Conservation (phyloP, 2,797 vertebrate species). For the Sylvia borin region DNA sequence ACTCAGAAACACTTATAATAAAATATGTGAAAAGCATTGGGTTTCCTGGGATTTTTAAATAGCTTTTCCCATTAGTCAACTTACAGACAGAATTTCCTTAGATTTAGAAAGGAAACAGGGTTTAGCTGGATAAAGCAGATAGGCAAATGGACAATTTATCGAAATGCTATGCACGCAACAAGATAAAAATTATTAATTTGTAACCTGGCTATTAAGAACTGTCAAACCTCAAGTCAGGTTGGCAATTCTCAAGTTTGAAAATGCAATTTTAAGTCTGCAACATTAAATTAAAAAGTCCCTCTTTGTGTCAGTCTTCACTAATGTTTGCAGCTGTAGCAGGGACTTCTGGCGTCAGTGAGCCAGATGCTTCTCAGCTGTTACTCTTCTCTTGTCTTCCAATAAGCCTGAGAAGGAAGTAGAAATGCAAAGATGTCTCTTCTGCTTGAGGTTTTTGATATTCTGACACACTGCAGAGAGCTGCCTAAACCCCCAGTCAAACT, state of each 20-base stretch:
- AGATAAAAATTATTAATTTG: constrained; percentile 63
- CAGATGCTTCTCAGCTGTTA: neutral
- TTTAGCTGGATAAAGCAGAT: neutral
- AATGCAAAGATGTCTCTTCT: neutral
- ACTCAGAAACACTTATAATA: neutral
- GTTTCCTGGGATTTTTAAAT: neutral
- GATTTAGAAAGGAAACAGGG: neutral
- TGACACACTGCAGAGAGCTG: neutral
- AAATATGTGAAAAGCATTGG: neutral
- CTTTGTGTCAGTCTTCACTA: constrained; percentile 26
- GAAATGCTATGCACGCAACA: constrained; percentile 27
- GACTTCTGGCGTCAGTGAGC: neutral
- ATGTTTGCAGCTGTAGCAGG: neutral
- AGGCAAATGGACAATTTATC: constrained; percentile 41
- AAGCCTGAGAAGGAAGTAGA: neutral
- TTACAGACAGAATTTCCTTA: neutral
- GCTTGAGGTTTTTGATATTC: neutral
- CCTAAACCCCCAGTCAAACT: neutral
- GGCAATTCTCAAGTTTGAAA: constrained; percentile 30
- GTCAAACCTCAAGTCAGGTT: constrained; percentile 33
- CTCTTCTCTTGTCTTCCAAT: neutral
- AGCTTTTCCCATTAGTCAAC: neutral
- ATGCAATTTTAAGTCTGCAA: constrained; percentile 35
- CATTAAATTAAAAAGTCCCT: constrained; percentile 29
- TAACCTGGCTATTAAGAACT: constrained; percentile 27